These are phyloP conservation scores for Eilema griseolum DNA, from an alignment of 2,888 invertebrate genomes.

Conservation along the genomic window DNA sequence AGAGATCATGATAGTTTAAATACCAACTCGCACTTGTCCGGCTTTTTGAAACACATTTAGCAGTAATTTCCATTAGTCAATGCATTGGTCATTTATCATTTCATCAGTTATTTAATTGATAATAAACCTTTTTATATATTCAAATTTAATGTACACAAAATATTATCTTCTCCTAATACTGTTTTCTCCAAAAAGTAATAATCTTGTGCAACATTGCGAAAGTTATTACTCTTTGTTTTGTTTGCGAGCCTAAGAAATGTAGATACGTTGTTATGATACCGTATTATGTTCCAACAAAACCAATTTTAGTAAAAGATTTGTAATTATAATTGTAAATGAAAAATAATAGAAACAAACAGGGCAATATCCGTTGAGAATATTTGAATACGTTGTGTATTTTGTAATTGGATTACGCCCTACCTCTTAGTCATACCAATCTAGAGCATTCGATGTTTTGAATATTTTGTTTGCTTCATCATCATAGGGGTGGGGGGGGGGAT, in stretches of 20 bases:
- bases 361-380: conserved; percentile 39
- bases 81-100: too few species aligned
- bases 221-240: not conserved
- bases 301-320: conserved; percentile 18
- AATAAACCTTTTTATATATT: too few species aligned
- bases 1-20: too few species aligned
- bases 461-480: conserved; percentile 20
- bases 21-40: too few species aligned
- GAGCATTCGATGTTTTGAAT: conserved; percentile 25
- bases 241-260: not conserved
- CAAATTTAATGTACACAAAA: too few species aligned
- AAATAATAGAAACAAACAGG: conserved; percentile 48
- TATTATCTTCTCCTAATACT: too few species aligned
- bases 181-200: not conserved
- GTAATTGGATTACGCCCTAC: conserved; percentile 48
- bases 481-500: conserved; percentile 29
- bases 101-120: too few species aligned
- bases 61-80: too few species aligned
- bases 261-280: conserved; percentile 2
- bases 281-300: conserved; percentile 19
- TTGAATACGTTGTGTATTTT: conserved; percentile 47
- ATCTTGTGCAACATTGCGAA: not conserved
- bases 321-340: conserved; percentile 50
- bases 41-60: too few species aligned
- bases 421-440: conserved; percentile 14